phyloP scores from a whole-genome alignment of 2,113 vertebrate genomes.

The Phalacrocorax brasilianus region DNA sequence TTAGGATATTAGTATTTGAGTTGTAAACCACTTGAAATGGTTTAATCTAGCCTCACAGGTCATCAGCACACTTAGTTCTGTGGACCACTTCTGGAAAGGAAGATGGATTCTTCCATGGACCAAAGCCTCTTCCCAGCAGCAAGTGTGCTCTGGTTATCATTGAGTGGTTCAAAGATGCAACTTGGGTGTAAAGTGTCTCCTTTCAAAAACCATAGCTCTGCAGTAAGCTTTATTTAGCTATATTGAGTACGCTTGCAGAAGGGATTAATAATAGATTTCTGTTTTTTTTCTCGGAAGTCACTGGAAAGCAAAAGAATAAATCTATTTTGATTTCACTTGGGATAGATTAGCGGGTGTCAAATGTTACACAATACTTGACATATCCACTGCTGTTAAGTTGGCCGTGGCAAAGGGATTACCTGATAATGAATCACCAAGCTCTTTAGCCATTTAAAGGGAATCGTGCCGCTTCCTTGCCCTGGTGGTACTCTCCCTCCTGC shows the following conservation, averaged over 20 bases:
- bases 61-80: not conserved
- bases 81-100: not conserved
- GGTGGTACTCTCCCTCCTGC: not conserved
- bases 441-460: constrained; percentile 10
- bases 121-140: not conserved
- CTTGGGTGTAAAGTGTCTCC: not conserved
- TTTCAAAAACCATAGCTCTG: not conserved
- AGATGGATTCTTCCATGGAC: not conserved
- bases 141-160: not conserved
- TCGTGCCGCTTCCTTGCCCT: not conserved
- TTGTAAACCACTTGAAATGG: not conserved
- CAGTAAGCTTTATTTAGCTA: not conserved
- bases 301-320: constrained; percentile 5
- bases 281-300: not conserved
- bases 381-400: constrained; percentile 37
- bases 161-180: not conserved
- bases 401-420: constrained; percentile 47
- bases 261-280: constrained; percentile 13
- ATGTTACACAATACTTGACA: constrained; percentile 27
- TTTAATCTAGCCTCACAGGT: not conserved
- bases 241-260: not conserved
- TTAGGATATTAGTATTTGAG: not conserved
- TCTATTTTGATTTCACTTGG: constrained; percentile 18
- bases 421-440: constrained; percentile 29
- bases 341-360: constrained; percentile 27